Percentiles rank a stretch among this genome's conserved stretches.
Evolutionary conservation across 2,797 vertebrate genomes (phyloP).

Genomic region (Leptodactylus fallax): DNA sequence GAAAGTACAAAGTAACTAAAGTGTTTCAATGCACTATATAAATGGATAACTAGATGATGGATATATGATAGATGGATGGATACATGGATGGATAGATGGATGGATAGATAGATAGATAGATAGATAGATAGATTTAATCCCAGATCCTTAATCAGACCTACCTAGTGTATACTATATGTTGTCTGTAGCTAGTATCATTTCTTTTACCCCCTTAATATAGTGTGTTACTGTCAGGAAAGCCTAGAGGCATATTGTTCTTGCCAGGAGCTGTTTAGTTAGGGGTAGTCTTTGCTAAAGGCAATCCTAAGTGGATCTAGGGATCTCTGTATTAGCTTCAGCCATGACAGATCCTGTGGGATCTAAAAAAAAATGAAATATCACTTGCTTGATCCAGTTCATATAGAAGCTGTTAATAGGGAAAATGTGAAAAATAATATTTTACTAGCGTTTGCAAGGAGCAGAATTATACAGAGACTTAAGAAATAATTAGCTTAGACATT

Average conservation of each 20-base stretch:
- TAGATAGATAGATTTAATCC: background rate
- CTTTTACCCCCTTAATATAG: background rate
- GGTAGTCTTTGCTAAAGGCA: conserved; percentile 20
- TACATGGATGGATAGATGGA: no score
- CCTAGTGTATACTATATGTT: background rate
- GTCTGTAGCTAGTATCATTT: background rate
- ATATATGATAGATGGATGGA: no score
- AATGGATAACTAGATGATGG: no score
- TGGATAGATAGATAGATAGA: no score
- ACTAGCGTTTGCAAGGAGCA: no score
- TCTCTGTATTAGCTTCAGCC: conserved; percentile 8
- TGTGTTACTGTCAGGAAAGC: background rate
- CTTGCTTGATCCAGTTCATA: background rate
- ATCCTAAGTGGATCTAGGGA: background rate
- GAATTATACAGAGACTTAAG: no score
- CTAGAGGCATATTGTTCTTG: conserved; percentile 13
- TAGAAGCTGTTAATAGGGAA: background rate
- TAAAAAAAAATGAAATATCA: background rate
- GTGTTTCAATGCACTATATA: no score
- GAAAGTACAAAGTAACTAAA: no score
- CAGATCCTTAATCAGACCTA: background rate
- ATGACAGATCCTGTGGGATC: background rate
- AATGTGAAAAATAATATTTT: no score
- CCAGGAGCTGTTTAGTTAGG: conserved; percentile 6
- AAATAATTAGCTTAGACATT: no score